These are phyloP conservation scores for Baccha elongata DNA, from an alignment of 2,888 invertebrate species.

Conservation along the genomic window DNA sequence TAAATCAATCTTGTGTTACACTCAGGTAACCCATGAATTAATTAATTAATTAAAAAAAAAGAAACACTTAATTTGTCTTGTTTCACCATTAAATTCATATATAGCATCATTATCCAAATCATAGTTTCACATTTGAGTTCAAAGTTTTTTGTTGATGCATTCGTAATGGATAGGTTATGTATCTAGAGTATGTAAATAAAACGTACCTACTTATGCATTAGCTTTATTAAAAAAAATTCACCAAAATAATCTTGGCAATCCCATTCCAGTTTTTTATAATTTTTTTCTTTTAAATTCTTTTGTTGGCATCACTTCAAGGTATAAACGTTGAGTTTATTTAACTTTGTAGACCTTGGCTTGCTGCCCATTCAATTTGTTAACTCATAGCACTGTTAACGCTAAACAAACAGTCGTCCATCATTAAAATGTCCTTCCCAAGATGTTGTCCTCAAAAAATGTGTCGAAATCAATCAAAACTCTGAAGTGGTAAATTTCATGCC, in stretches of 20 bases:
- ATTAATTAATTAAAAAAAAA: too few relatives aligned
- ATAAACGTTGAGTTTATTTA: conserved; percentile 1
- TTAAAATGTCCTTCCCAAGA: conserved; percentile 8
- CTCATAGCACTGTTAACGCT: conserved; percentile 23
- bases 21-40: too few relatives aligned
- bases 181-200: too few relatives aligned
- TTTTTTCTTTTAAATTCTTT: background rate
- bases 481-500: background rate
- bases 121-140: too few relatives aligned
- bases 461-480: conserved; percentile 18
- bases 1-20: too few relatives aligned
- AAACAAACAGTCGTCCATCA: conserved; percentile 48
- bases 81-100: too few relatives aligned
- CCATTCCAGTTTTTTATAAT: background rate
- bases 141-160: too few relatives aligned
- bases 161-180: too few relatives aligned
- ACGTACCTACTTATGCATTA: background rate
- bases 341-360: conserved; percentile 26
- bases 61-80: too few relatives aligned
- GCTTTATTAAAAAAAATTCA: background rate
- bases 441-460: background rate
- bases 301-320: conserved; percentile 37
- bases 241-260: conserved; percentile 27
- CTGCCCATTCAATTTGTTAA: conserved; percentile 48
- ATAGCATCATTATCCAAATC: too few relatives aligned